Evolutionary conservation across 2,113 vertebrate species (phyloP), one percentile per base, ranked within the genome.

Genomic region (Trichechus manatus): DNA sequence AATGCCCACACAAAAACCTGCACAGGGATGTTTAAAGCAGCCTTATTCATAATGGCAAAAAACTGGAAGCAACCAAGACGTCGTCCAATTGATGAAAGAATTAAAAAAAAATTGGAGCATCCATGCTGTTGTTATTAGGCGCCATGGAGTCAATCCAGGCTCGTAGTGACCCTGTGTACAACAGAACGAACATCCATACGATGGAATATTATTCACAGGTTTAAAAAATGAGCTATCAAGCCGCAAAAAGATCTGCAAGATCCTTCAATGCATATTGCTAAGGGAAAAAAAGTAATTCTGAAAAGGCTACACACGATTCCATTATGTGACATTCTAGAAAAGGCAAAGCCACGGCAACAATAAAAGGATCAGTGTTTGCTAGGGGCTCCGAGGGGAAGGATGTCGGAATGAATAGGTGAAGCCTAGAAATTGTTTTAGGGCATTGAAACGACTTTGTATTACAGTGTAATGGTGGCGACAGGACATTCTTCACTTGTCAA

Each of bases 401-500:
- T 10, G 1, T 8, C 3, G 1, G 0, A 44, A 3, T 7, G 4
- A 4, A 0, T 9, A 17, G 68, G 31, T 2, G 61, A 31, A 9
- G 5, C 27, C 0, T 4, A 0, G 68, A 27, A 0, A 3, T 1
- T 13, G 39, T 9, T 50, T 33, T 2, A 6, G 3, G 9, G 23
- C 0, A 47, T 15, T 33, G 47, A 53, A 20, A 20, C 3, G 0
- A 2, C 44, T 56, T 44, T 11, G 53, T 66, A 9, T 22, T 14
- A 44, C 2, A 17, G 2, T 4, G 25, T 3, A 33, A 25, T 1
- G 3, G 1, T 5, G 27, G 36, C 4, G 0, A 7, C 6, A 2
- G 0, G 19, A 14, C 64, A 1, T 23, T 1, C 8, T 1, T 6
- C 23, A 5, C 59, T 15, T 75, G 63, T 27, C 44, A 42, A 68